A percentile compares a stretch with the other conserved stretches of the same genome.
Evolutionary conservation across 64 coral and sea anemone species (phyloP).

Genomic region (Cladopsammia gracilis): DNA sequence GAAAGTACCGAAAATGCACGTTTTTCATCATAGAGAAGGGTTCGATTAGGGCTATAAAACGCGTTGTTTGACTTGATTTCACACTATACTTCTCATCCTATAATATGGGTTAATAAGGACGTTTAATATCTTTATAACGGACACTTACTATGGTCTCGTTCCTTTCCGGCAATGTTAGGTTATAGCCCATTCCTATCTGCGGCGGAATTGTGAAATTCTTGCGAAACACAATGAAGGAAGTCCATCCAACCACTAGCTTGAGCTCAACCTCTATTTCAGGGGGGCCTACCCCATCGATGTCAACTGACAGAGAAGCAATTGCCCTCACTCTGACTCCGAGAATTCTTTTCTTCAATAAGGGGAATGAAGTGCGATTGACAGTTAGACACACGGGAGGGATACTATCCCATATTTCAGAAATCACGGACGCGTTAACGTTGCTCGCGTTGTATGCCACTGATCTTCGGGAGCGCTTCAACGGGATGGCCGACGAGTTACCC

Average conservation of each 20-base stretch:
- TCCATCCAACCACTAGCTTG: background rate
- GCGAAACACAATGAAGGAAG: background rate
- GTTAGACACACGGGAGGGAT: background rate
- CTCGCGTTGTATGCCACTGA: background rate
- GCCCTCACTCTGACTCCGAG: background rate
- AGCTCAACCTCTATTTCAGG: background rate
- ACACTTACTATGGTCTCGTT: background rate
- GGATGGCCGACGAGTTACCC: background rate
- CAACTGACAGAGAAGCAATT: background rate
- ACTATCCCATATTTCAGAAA: background rate
- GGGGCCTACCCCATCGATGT: background rate
- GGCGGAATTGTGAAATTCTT: background rate
- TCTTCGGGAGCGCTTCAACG: background rate
- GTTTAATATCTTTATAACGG: no score
- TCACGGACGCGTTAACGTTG: background rate
- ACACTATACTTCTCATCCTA: no score
- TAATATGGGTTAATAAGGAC: no score
- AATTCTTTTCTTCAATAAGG: background rate
- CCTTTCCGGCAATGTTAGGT: background rate
- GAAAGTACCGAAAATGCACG: no score
- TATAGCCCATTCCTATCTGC: background rate
- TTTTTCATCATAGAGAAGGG: no score
- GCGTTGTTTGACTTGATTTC: no score
- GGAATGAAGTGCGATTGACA: background rate
- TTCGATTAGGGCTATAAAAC: no score